Percentiles rank a stretch among this genome's conserved stretches.
Conservation (phyloP, 2,113 vertebrate genomes). For the Larimichthys crocea region DNA sequence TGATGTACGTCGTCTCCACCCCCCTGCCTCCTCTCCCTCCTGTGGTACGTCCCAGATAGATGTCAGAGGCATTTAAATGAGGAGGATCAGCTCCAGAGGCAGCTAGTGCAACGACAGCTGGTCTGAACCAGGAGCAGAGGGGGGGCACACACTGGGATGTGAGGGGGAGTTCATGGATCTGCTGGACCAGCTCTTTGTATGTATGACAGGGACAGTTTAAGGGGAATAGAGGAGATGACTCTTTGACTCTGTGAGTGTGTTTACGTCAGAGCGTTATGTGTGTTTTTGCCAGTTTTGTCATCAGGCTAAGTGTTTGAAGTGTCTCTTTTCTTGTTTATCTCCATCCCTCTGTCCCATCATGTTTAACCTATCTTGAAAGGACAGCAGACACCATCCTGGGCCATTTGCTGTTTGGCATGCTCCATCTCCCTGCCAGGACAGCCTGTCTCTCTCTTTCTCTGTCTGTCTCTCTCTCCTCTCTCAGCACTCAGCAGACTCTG, state of each 20-base stretch:
- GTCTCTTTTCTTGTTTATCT: constrained; percentile 53
- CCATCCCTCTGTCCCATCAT: constrained; percentile 38
- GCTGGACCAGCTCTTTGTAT: constrained; percentile 81
- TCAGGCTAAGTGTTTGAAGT: constrained; percentile 47
- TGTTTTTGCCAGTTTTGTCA: constrained; percentile 44
- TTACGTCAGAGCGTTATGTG: constrained; percentile 23
- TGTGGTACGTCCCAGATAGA: constrained; percentile 83
- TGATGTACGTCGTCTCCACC: constrained; percentile 10
- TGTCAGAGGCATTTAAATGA: constrained; percentile 86
- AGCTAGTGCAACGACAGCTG: constrained; percentile 82
- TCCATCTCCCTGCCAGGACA: constrained; percentile 64
- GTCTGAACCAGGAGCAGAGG: constrained; percentile 80
- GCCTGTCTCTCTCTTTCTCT: constrained; percentile 23
- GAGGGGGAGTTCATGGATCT: constrained; percentile 78
- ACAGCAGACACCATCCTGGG: constrained; percentile 55
- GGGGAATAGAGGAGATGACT: constrained; percentile 47
- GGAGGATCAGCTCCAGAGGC: constrained; percentile 81
- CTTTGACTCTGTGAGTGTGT: constrained; percentile 53
- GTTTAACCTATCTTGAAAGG: constrained; percentile 60
- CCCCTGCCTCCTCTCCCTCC: constrained; percentile 64
- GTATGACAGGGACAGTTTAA: constrained; percentile 75
- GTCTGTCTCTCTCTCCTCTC: constrained; percentile 38
- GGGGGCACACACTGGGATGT: constrained; percentile 69
- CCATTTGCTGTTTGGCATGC: constrained; percentile 62
- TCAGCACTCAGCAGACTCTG: constrained; percentile 43